Percentiles rank a stretch among this genome's conserved stretches.
Evolutionary conservation across 2,888 invertebrate species (phyloP).

Genomic region (Druceiella hillmani): DNA sequence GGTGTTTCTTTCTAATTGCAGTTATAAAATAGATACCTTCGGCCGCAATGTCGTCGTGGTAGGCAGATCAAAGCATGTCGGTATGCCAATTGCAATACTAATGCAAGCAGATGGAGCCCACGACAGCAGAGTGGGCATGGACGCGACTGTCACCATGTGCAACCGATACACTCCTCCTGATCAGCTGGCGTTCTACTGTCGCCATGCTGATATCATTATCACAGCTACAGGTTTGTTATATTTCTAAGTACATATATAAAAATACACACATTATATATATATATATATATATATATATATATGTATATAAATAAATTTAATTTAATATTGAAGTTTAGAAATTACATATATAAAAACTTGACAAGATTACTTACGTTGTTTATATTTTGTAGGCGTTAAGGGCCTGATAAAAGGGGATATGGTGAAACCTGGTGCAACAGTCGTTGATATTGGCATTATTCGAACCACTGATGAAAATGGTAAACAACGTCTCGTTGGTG

Average conservation of each 20-base stretch:
- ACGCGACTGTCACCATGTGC: slow-evolving; percentile 86
- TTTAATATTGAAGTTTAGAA: too few relatives aligned
- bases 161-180: slow-evolving; percentile 81
- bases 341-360: too few relatives aligned
- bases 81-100: slow-evolving; percentile 83
- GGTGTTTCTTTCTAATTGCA: too few relatives aligned
- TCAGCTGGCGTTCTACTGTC: slow-evolving; percentile 63
- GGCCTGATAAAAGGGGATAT: slow-evolving; percentile 74
- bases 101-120: slow-evolving; percentile 69
- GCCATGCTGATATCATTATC: slow-evolving; percentile 72
- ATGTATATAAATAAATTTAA: too few relatives aligned
- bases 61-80: slow-evolving; percentile 89
- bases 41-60: slow-evolving; percentile 86
- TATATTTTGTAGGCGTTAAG: slow-evolving; percentile 59
- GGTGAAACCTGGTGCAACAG: slow-evolving; percentile 82
- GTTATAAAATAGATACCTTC: slow-evolving; percentile 62
- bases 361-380: too few relatives aligned
- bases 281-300: too few relatives aligned
- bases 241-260: too few relatives aligned
- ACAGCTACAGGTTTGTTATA: slow-evolving; percentile 74
- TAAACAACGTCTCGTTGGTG: slow-evolving; percentile 74
- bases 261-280: too few relatives aligned
- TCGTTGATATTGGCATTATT: slow-evolving; percentile 87
- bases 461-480: slow-evolving; percentile 61
- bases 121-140: slow-evolving; percentile 65